Evolutionary conservation across 2,113 vertebrate species (phyloP), one percentile per base, ranked within the genome.

Genomic region (Corythoichthys intestinalis): DNA sequence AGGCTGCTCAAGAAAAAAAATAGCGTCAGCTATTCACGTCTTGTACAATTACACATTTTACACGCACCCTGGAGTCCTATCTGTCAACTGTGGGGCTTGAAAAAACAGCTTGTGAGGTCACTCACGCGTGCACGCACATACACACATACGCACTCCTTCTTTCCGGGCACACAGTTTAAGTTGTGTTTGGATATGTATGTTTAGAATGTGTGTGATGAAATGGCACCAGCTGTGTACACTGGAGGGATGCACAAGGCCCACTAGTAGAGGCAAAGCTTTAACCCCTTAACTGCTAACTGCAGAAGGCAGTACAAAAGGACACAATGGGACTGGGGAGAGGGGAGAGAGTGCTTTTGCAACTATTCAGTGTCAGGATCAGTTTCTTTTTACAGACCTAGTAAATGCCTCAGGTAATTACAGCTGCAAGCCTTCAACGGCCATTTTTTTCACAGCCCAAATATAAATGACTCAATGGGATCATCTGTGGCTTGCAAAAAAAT

Each of bases 191-290:
- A 90, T 88, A 88, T 89, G 85, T 88, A 88, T 89, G 85, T 91
- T 89, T 87, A 86, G 84, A 91, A 85, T 87, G 88, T 86, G 85
- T 90, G 86, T 90, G 87, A 90, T 89, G 88, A 92, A 91, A 91
- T 88, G 85, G 86, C 87, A 91, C 89, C 87, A 91, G 89, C 91
- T 91, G 90, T 90, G 88, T 90, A 92, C 88, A 91, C 86, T 89
- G 83, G 70, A 84, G 77, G 76, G 85, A 90, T 83, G 81, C 83
- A 86, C 85, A 85, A 73, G 76, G 73, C 78, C 72, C 75, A 74
- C 67, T 68, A 78, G 80, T 81, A 71, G 75, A 85, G 69, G 54
- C 20, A 66, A 73, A 78, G 78, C 38, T 74, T 92, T 92, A 92
- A 91, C 89, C 81, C 89, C 48, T 89, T 84, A 83, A 70, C 46